Percentiles rank a stretch among this genome's conserved stretches.
Evolutionary conservation across 1,140 invertebrate genomes (phyloP).

Genomic region (Sitobion miscanthi): DNA sequence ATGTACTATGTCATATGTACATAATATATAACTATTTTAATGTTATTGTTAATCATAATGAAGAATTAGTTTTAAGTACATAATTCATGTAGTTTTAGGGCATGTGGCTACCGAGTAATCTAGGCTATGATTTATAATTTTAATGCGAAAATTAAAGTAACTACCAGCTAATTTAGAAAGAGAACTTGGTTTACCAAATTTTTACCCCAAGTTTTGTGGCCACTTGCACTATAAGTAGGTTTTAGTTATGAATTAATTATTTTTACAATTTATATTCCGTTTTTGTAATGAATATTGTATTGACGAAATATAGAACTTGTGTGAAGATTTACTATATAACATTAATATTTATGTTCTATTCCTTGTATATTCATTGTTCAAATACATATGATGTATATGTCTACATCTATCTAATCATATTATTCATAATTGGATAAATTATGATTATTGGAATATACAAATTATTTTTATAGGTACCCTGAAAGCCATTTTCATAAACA

Average conservation of each 20-base stretch:
- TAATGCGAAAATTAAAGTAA: slow-evolving; percentile 25
- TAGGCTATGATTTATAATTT: slow-evolving; percentile 38
- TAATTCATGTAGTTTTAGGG: slow-evolving; percentile 45
- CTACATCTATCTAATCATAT: neutral
- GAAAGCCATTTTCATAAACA: neutral
- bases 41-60: slow-evolving; percentile 54
- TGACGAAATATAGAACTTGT: slow-evolving; percentile 56
- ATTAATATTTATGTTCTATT: neutral
- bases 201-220: slow-evolving; percentile 49
- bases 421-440: neutral
- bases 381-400: neutral
- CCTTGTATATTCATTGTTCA: neutral
- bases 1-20: slow-evolving; percentile 44
- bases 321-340: slow-evolving; percentile 53
- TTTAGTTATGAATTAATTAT: slow-evolving; percentile 56
- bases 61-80: slow-evolving; percentile 43
- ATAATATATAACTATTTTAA: slow-evolving; percentile 53
- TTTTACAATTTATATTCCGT: slow-evolving; percentile 57
- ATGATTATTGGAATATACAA: neutral
- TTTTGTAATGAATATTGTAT: slow-evolving; percentile 57
- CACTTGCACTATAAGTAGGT: slow-evolving; percentile 50
- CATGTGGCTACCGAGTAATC: slow-evolving; percentile 43
- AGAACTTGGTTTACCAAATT: slow-evolving; percentile 54
- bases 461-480: neutral
- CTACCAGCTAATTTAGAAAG: slow-evolving; percentile 28